Base-by-base conservation (phyloP, 92 coral and sea anemone species). In the Virgularia gustaviana region DNA sequence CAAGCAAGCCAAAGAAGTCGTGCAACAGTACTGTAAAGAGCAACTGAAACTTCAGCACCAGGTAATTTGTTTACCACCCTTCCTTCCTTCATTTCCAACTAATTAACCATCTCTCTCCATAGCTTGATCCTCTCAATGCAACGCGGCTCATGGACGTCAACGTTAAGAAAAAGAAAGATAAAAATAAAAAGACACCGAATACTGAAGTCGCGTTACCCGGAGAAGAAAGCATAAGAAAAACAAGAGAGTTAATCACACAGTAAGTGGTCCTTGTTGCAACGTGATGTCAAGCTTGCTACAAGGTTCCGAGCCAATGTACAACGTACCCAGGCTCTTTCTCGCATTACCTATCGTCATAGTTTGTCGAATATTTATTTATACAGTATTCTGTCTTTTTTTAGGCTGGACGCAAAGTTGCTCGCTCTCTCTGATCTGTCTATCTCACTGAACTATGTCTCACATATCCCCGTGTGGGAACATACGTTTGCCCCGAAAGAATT, bases 381-480 rank as follows among this genome's bases (percentile, higher is more conserved):
- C n/a, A n/a, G n/a, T n/a, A n/a, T n/a, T n/a, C n/a, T n/a, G n/a
- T n/a, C 9, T 35, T 9, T 43, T 33, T 37, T 9, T 63, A 92
- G 98, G 55, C 52, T 92, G 88, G 98, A 92, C 57, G 70, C 67
- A 16, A 92, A 89, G 73, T 70, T 89, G n/a, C 80, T 86, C 47
- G 72, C 94, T 9, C 71, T 92, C 63, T 89, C 96, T n/a, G 96
- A 92, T 32, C 70, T 92, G 23, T 85, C 96, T 63, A 83, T 78
- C 9, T 90, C 85, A 9, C 88, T 92, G 54, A 84, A 89, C 9
- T 84, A 92, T 79, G 88, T 96, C 0, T 95, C 90, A 39, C 96
- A 89, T 18, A 89, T 92, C 71, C 98, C 96, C 9, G 98, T 92
- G 28, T 92, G 98, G 98, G 98, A 92, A 77, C 98, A 92, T 81